Base-by-base conservation (phyloP, 2,113 vertebrate species). In the Eolophus roseicapilla region DNA sequence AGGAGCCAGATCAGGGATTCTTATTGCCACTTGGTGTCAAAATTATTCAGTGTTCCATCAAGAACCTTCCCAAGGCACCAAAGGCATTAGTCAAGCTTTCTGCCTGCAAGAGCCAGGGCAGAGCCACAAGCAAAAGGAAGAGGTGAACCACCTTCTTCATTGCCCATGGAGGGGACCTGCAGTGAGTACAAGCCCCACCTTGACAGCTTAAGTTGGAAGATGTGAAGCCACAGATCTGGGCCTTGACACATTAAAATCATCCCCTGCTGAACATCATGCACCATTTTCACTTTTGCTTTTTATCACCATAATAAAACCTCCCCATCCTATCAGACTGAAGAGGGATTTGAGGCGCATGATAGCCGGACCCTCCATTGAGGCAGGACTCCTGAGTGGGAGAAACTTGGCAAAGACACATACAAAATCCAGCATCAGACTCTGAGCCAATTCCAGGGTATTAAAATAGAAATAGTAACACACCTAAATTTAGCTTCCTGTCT, bases 361-460 rank as follows among this genome's bases (percentile, higher is more conserved):
- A 69, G n/a, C 10, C 1, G 3, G 44, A 59, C 13, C 31, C 49
- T 13, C 44, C 23, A 10, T 2, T 0, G 1, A 77, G 28, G 39
- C 37, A 63, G 25, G 6, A 29, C 19, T 63, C 60, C 50, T 39
- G 44, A 39, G 64, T 23, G 49, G 59, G 35, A 37, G 27, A 12
- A 78, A 75, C 29, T 52, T 41, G 55, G 53, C 4, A 1, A 59
- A 50, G 53, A n/a, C 10, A 3, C 70, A 27, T 8, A 8, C 7
- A n/a, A 78, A 83, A 69, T 44, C 49, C 60, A 82, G 16, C 3
- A 12, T n/a, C 1, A 2, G 55, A 41, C 39, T 69, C 49, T 4
- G 33, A 84, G 49, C 35, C 50, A 60, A 4, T 14, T 71, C 35
- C 57, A 63, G 41, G 63, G 57, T 55, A 67, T 50, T 93, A 67